Evolutionary conservation across 2,888 invertebrate genomes (phyloP).

Genomic region (Polyploca ridens): DNA sequence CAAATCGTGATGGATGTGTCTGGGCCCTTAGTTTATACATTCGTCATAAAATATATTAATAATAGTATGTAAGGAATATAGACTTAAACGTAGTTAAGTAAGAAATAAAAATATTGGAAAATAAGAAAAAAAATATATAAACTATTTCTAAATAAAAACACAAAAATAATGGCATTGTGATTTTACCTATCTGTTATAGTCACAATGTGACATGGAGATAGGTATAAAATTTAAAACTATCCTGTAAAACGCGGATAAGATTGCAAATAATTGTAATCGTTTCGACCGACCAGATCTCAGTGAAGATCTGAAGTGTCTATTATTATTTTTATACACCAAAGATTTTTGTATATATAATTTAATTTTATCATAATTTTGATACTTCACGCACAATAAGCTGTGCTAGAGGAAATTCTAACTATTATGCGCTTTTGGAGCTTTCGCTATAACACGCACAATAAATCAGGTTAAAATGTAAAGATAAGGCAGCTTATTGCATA

Average conservation of each 20-base stretch:
- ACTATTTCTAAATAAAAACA: constrained; percentile 45
- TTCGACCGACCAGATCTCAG: constrained; percentile 83
- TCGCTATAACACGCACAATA: constrained; percentile 70
- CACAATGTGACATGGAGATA: constrained; percentile 62
- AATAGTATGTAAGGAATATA: constrained; percentile 66
- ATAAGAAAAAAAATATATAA: constrained; percentile 43
- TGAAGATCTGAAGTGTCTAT: constrained; percentile 80
- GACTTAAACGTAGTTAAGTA: constrained; percentile 73
- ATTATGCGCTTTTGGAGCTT: constrained; percentile 75
- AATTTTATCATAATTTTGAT: constrained; percentile 58
- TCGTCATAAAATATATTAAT: constrained; percentile 78
- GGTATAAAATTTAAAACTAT: constrained; percentile 59
- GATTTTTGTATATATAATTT: constrained; percentile 73
- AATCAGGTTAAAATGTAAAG: constrained; percentile 52
- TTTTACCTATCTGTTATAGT: constrained; percentile 56
- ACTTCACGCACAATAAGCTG: constrained; percentile 59
- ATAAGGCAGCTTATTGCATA: constrained; percentile 78
- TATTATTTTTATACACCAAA: constrained; percentile 79
- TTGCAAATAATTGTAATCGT: constrained; percentile 76
- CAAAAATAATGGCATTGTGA: constrained; percentile 77
- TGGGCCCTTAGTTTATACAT: constrained; percentile 84
- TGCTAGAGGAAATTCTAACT: constrained; percentile 68
- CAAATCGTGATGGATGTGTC: constrained; percentile 80
- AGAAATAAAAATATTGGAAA: constrained; percentile 47
- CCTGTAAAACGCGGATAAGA: constrained; percentile 80